Base-by-base conservation (phyloP, 2,113 vertebrate species). In the Zosterops japonicus region DNA sequence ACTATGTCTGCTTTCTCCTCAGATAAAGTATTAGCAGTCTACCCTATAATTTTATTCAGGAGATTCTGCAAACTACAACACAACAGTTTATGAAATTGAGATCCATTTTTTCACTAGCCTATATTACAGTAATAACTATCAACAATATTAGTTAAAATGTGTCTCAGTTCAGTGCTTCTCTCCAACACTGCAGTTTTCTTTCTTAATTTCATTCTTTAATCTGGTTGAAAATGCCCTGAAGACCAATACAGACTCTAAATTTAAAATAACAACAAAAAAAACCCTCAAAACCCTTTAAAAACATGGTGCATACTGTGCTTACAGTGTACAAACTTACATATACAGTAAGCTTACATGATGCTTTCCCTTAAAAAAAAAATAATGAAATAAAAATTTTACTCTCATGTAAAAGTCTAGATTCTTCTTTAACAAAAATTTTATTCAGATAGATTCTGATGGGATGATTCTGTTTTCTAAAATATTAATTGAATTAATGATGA, bases 141-240 rank as follows among this genome's bases (percentile, higher is more conserved):
- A 82, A 49, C 65, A 82, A 42, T 53, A 75, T 75, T 67, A 92
- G 78, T 90, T 95, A 87, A 91, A 95, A 80, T 44, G n/a, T 55
- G 76, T 72, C 76, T 83, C 61, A 57, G 69, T 74, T 93, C 88
- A 70, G 46, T 77, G 87, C 87, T 87, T 92, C 49, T 59, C 42
- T 68, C 42, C 46, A 92, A 71, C 84, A 46, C 29, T 39, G 36
- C 55, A 74, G 76, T 91, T 74, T 74, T 77, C 76, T 78, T 80
- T 61, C 76, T 75, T 88, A 65, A 90, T 92, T 87, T 93, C 53
- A 21, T 87, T 80, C 55, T 89, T 87, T 92, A 76, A 90, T 55
- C 50, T 39, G 18, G 63, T 74, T 91, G 64, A 94, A 94, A 94
- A 89, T 69, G 50, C 83, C 68, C 76, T 50, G 39, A 95, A 89